Evolutionary conservation across 1,140 invertebrate species (phyloP).

Genomic region (Temnothorax nylanderi): DNA sequence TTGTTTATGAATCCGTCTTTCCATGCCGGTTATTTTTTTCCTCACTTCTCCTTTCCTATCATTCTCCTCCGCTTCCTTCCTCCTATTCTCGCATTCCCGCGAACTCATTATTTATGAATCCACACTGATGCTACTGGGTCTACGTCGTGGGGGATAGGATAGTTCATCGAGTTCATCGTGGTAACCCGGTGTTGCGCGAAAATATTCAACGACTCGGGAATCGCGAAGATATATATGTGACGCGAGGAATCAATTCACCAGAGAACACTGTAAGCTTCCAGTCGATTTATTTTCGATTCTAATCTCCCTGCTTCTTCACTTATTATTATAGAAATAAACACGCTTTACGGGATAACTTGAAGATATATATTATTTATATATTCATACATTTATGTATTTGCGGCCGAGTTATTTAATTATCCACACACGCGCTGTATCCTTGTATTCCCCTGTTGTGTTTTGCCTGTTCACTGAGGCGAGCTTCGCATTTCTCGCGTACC

Average conservation of each 20-base stretch:
- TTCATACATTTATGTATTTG: neutral
- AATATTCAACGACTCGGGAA: neutral
- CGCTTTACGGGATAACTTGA: neutral
- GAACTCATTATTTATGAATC: conserved; percentile 77
- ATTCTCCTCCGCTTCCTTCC: neutral
- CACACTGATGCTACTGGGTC: conserved; percentile 65
- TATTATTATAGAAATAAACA: neutral
- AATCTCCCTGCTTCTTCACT: neutral
- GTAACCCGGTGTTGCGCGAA: conserved; percentile 5
- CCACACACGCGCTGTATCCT: neutral
- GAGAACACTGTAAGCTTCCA: neutral
- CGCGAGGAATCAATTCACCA: conserved; percentile 3
- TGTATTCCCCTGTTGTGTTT: neutral
- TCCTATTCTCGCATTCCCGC: conserved; percentile 29
- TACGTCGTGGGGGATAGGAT: neutral
- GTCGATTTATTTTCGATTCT: neutral
- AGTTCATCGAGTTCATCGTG: conserved; percentile 65
- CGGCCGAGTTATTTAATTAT: conserved; percentile 18
- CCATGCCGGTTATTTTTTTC: neutral
- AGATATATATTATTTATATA: conserved; percentile 4
- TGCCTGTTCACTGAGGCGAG: neutral
- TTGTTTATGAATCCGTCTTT: conserved; percentile 73
- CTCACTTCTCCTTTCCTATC: neutral
- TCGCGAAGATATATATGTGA: neutral
- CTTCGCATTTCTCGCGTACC: conserved; percentile 9